phyloP scores from a whole-genome alignment of 2,888 invertebrate genomes.

The Druceiella hillmani region DNA sequence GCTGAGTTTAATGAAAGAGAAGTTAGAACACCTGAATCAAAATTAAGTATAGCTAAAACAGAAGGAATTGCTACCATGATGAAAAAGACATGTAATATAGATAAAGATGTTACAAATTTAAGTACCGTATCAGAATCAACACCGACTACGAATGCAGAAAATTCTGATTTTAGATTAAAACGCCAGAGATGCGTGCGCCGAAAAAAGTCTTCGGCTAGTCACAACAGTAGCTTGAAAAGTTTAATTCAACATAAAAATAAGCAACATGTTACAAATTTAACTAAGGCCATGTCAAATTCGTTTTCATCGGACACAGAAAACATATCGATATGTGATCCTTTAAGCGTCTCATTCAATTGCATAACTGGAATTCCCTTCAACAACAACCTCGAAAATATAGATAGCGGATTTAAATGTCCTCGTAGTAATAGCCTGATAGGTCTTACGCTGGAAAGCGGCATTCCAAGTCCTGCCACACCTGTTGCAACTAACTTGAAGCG shows the following conservation, averaged over 20 bases:
- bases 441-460: constrained; percentile 44
- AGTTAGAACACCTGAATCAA: constrained; percentile 41
- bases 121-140: constrained; percentile 42
- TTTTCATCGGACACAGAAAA: constrained; percentile 34
- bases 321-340: constrained; percentile 35
- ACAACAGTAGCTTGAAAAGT: constrained; percentile 37
- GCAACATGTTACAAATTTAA: constrained; percentile 37
- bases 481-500: constrained; percentile 37
- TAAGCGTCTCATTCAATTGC: constrained; percentile 32
- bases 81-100: constrained; percentile 13
- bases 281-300: constrained; percentile 46
- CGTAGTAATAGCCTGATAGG: constrained; percentile 45
- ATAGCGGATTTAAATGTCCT: too few species aligned
- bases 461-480: constrained; percentile 50
- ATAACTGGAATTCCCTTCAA: constrained; percentile 25
- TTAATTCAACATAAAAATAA: constrained; percentile 27
- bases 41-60: constrained; percentile 22
- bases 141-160: constrained; percentile 36
- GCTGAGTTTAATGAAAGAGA: constrained; percentile 48
- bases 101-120: constrained; percentile 14
- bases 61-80: constrained; percentile 13
- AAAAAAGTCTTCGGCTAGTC: constrained; percentile 45
- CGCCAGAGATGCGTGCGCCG: constrained; percentile 55
- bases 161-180: constrained; percentile 39
- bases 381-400: too few species aligned